phyloP scores from a whole-genome alignment of 2,888 invertebrate genomes.

The Caenorhabditis sp. region DNA sequence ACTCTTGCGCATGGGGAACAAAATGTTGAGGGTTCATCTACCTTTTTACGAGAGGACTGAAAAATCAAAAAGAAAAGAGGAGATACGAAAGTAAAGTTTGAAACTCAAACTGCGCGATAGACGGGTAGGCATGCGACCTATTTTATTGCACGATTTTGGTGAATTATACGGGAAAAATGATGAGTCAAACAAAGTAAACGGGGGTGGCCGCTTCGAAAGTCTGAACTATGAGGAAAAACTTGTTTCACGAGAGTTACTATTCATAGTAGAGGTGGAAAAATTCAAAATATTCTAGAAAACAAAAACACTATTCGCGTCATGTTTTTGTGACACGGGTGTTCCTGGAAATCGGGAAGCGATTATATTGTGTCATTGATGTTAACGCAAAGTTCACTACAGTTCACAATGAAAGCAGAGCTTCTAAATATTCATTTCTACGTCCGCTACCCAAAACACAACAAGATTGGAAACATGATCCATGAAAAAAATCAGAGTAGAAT shows the following conservation, averaged over 20 bases:
- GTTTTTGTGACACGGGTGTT: neutral
- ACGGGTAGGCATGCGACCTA: constrained; percentile 9
- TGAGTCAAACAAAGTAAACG: constrained; percentile 41
- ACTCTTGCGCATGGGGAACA: neutral
- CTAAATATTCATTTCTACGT: neutral
- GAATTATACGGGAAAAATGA: constrained; percentile 47
- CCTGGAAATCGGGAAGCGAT: neutral
- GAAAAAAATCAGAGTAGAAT: constrained; percentile 26
- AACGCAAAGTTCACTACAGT: too few species aligned
- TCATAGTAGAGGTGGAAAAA: constrained; percentile 7
- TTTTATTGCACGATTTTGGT: constrained; percentile 54
- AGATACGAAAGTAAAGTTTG: neutral
- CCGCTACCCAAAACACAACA: constrained; percentile 1
- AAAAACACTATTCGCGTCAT: neutral
- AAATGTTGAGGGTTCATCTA: constrained; percentile 30
- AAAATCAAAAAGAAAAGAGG: neutral
- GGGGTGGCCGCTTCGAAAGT: constrained; percentile 29
- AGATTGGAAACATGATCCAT: too few species aligned
- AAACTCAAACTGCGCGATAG: neutral
- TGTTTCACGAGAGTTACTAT: constrained; percentile 26
- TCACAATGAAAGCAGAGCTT: neutral
- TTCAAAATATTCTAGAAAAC: neutral
- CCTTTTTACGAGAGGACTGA: constrained; percentile 2
- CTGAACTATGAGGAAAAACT: constrained; percentile 24
- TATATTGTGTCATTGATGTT: neutral